Conservation (phyloP, 2,888 invertebrate species). For the Tipula helvola region DNA sequence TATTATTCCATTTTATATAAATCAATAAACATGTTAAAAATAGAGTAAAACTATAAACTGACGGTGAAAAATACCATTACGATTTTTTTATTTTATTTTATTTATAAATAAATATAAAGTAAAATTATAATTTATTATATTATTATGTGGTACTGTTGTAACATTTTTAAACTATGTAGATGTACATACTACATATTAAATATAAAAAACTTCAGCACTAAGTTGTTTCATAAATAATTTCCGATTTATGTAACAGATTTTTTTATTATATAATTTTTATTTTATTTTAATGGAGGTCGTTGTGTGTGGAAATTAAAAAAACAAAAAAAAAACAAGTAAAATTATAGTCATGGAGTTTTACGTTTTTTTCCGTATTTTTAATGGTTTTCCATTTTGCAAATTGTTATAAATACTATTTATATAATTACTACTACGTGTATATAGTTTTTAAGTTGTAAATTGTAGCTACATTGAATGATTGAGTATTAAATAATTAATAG, state of each 20-base stretch:
- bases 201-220: not conserved
- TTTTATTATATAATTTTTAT: not conserved
- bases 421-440: not conserved
- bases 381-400: not conserved
- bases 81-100: not conserved
- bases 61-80: not conserved
- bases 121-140: not conserved
- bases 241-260: not conserved
- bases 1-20: not conserved
- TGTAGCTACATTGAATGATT: not conserved
- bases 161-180: not conserved
- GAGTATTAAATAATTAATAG: not conserved
- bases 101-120: not conserved
- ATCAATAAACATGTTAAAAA: not conserved
- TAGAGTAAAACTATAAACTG: not conserved
- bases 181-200: not conserved
- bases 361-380: not conserved
- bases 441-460: not conserved
- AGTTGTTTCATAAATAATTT: not conserved
- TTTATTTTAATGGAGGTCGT: not conserved
- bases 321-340: not conserved
- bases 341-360: not conserved
- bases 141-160: not conserved
- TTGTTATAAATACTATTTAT: not conserved
- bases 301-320: not conserved